These are phyloP conservation scores for Paraescarpia echinospica DNA, from an alignment of 1,140 invertebrate species.

Conservation along the genomic window DNA sequence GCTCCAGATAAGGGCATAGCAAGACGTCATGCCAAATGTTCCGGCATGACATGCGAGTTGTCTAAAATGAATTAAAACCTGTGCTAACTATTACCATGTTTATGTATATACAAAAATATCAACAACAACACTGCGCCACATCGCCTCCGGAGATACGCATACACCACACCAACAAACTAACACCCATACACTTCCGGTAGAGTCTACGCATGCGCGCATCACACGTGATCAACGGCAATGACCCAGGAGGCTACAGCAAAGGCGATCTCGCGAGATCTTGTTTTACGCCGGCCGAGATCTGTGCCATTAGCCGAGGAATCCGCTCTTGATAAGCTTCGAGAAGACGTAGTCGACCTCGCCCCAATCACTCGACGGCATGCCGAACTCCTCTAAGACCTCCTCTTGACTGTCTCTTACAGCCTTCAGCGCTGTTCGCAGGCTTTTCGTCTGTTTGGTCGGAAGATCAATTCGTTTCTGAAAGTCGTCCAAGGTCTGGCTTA, in stretches of 20 bases:
- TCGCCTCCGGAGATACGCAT: not conserved
- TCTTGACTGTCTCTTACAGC: constrained; percentile 46
- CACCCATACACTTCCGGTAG: not conserved
- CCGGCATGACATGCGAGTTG: not conserved
- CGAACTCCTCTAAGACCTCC: constrained; percentile 43
- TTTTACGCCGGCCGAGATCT: not conserved
- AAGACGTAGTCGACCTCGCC: constrained; percentile 46
- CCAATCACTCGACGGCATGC: constrained; percentile 52
- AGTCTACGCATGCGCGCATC: not conserved
- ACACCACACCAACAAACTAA: not conserved
- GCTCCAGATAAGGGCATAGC: not conserved
- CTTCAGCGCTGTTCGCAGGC: constrained; percentile 42
- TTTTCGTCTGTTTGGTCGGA: constrained; percentile 37
- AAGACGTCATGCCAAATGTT: not conserved
- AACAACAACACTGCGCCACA: not conserved
- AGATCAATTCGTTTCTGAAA: constrained; percentile 42
- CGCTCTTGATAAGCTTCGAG: constrained; percentile 44
- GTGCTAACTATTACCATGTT: not conserved
- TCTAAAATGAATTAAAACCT: not conserved
- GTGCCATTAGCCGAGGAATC: constrained; percentile 30
- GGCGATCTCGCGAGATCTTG: not conserved
- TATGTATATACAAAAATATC: constrained; percentile 2
- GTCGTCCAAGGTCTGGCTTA: constrained; percentile 45
- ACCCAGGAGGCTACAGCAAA: not conserved
- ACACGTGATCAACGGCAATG: not conserved